phyloP scores from a whole-genome alignment of 2,888 invertebrate species.

The Thereva nobilitata region DNA sequence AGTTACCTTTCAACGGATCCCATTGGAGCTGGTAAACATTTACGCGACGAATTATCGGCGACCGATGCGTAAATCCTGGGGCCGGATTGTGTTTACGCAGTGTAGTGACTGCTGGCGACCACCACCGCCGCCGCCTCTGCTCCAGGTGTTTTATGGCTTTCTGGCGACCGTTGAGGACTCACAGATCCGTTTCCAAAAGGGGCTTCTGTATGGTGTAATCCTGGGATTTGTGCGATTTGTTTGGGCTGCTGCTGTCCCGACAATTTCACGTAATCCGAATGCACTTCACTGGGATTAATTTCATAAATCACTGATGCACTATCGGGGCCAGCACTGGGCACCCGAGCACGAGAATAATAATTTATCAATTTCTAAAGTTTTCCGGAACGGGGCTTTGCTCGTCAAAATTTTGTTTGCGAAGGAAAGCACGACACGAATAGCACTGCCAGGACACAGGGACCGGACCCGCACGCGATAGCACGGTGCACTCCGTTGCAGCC shows the following conservation, averaged over 20 bases:
- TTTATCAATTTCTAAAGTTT: constrained; percentile 23
- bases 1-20: constrained; percentile 21
- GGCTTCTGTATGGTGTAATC: constrained; percentile 2
- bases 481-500: constrained; percentile 24
- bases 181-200: neutral
- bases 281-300: constrained; percentile 30
- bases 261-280: constrained; percentile 19
- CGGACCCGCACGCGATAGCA: constrained; percentile 25
- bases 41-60: no score
- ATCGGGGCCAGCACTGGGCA: constrained; percentile 12
- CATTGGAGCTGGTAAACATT: constrained; percentile 6
- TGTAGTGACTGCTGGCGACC: constrained; percentile 1
- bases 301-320: constrained; percentile 22
- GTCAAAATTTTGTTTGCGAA: constrained; percentile 19
- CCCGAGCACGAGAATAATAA: constrained; percentile 18
- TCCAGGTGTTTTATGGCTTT: constrained; percentile 19
- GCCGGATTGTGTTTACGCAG: neutral
- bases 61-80: constrained; percentile 1
- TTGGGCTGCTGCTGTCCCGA: constrained; percentile 7
- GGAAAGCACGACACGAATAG: constrained; percentile 19
- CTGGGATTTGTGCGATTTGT: constrained; percentile 9
- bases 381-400: constrained; percentile 4
- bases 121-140: constrained; percentile 7
- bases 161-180: neutral
- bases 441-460: constrained; percentile 21